These are phyloP conservation scores for Ptychoptera albimana DNA, from an alignment of 2,888 invertebrate genomes.

Conservation along the genomic window DNA sequence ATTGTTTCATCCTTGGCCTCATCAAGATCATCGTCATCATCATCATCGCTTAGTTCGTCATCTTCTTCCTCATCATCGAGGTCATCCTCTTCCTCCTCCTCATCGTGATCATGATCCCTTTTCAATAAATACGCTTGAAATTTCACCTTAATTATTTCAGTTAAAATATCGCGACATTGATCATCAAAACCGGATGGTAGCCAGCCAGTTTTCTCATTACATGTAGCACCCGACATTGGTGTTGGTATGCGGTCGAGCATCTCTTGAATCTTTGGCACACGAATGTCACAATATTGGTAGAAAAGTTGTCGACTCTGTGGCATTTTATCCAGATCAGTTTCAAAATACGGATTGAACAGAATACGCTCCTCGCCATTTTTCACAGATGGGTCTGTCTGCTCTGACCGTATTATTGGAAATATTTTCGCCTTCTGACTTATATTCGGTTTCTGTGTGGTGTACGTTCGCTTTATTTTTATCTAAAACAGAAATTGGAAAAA, in stretches of 20 bases:
- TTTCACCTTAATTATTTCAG: conserved; percentile 41
- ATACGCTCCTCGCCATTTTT: conserved; percentile 22
- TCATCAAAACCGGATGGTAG: conserved; percentile 52
- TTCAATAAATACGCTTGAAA: conserved; percentile 16
- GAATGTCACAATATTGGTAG: conserved; percentile 51
- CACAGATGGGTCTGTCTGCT: conserved; percentile 7
- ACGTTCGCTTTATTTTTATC: conserved; percentile 7
- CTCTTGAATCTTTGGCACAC: conserved; percentile 61
- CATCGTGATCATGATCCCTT: conserved; percentile 13
- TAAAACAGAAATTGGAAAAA: background rate
- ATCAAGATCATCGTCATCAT: conserved; percentile 13
- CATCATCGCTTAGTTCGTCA: conserved; percentile 10
- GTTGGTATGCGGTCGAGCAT: conserved; percentile 52
- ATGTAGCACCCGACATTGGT: conserved; percentile 38
- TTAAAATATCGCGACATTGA: conserved; percentile 56
- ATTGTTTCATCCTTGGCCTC: conserved; percentile 5
- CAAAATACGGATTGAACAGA: conserved; percentile 35
- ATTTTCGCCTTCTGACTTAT: conserved; percentile 1
- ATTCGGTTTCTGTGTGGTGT: background rate
- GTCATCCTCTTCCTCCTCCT: conserved; percentile 20
- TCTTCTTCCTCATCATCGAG: conserved; percentile 4
- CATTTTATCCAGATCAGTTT: conserved; percentile 42
- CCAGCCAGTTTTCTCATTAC: conserved; percentile 61
- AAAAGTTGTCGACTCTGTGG: conserved; percentile 59
- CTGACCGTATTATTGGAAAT: background rate